Percentiles rank a stretch among this genome's conserved stretches.
phyloP scores from a whole-genome alignment of 2,888 invertebrate genomes.

The Pristionchus entomophagus region DNA sequence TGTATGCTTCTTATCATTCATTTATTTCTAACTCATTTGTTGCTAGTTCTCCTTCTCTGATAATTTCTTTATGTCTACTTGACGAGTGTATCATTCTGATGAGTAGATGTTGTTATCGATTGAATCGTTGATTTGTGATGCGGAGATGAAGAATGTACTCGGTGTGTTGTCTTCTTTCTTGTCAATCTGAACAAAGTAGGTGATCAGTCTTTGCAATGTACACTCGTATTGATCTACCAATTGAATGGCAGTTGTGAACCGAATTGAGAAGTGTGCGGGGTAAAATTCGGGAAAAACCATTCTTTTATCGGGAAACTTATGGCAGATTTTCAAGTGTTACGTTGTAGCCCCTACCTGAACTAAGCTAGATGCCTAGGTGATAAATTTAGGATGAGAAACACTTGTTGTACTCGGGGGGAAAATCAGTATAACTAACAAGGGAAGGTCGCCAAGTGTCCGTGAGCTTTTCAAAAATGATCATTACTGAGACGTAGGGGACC shows the following conservation, averaged over 20 bases:
- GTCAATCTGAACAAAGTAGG: neutral
- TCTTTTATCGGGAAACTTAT: too few relatives aligned
- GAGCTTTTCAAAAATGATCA: too few relatives aligned
- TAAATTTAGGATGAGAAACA: too few relatives aligned
- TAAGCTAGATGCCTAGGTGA: too few relatives aligned
- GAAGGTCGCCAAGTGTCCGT: too few relatives aligned
- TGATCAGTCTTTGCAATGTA: neutral
- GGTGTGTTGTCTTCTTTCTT: neutral
- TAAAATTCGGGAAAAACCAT: too few relatives aligned
- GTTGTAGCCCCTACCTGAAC: too few relatives aligned
- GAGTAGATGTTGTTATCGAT: conserved; percentile 34
- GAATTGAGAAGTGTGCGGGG: too few relatives aligned
- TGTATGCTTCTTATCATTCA: neutral
- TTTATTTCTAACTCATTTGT: neutral
- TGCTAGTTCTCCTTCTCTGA: conserved; percentile 14
- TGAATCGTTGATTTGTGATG: neutral
- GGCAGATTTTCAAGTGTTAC: too few relatives aligned
- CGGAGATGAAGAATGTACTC: neutral
- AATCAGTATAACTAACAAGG: too few relatives aligned
- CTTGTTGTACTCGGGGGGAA: too few relatives aligned
- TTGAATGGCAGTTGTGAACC: neutral
- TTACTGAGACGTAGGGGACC: too few relatives aligned
- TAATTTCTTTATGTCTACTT: neutral
- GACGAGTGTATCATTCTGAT: conserved; percentile 29
- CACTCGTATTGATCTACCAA: neutral